phyloP scores from a whole-genome alignment of 2,797 vertebrate genomes.

The Streptopelia turtur region DNA sequence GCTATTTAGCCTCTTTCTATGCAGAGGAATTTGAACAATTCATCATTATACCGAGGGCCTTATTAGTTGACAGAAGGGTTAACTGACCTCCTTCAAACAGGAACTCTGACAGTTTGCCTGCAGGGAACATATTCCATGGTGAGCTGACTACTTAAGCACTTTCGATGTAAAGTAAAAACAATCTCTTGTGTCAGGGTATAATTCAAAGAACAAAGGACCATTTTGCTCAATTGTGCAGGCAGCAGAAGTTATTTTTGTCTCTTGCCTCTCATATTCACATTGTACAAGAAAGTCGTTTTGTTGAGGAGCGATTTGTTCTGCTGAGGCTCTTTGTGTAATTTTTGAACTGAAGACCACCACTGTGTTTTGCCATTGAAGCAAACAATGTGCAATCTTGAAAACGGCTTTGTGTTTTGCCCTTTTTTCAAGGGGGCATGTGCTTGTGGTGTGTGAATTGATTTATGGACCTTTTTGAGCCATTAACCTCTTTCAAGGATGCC shows the following conservation, averaged over 20 bases:
- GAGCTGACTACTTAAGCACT: constrained; percentile 69
- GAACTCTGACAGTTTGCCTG: constrained; percentile 52
- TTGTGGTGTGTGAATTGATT: constrained; percentile 15
- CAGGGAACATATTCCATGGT: constrained; percentile 57
- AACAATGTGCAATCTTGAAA: constrained; percentile 10
- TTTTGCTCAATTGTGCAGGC: constrained; percentile 68
- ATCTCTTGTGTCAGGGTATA: constrained; percentile 62
- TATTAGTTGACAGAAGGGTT: constrained; percentile 67
- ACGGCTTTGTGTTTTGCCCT: constrained; percentile 32
- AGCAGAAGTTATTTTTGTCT: constrained; percentile 68
- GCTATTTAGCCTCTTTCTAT: neutral
- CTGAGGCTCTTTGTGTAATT: constrained; percentile 42
- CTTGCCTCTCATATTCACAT: constrained; percentile 42
- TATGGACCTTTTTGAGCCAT: constrained; percentile 4
- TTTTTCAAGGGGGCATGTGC: constrained; percentile 1
- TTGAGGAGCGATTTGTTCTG: constrained; percentile 40
- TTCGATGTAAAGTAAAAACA: constrained; percentile 69
- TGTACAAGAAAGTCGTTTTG: constrained; percentile 49
- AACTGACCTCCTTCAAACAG: constrained; percentile 70
- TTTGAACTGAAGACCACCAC: constrained; percentile 54
- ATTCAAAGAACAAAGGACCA: constrained; percentile 67
- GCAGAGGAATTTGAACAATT: constrained; percentile 64
- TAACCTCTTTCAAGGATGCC: neutral
- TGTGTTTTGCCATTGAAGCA: constrained; percentile 30
- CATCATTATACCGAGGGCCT: constrained; percentile 44